Percentiles rank a stretch among this genome's conserved stretches.
Conservation (phyloP, 1,140 invertebrate genomes). For the Helicoverpa armigera region DNA sequence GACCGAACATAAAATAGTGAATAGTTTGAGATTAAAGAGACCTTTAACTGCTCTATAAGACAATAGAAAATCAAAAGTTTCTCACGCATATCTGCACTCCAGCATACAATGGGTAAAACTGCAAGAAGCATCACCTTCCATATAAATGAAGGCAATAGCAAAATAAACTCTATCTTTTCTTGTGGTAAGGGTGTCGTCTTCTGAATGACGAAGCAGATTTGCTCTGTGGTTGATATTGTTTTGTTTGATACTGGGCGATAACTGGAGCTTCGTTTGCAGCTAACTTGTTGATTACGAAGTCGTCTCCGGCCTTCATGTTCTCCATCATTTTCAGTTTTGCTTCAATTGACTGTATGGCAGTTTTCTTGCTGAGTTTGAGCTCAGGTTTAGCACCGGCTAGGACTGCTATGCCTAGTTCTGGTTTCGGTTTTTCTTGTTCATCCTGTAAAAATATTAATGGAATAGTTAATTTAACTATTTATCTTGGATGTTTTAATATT, state of each 20-base stretch:
- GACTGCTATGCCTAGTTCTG: slow-evolving; percentile 91
- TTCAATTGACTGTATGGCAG: slow-evolving; percentile 95
- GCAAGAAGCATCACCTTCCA: slow-evolving; percentile 13
- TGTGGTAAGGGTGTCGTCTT: slow-evolving; percentile 84
- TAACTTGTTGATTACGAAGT: slow-evolving; percentile 91
- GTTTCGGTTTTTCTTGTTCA: slow-evolving; percentile 91
- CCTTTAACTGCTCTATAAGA: neutral
- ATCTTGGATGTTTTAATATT: too few relatives aligned
- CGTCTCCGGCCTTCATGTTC: slow-evolving; percentile 89
- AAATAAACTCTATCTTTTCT: slow-evolving; percentile 78
- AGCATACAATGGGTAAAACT: too few relatives aligned
- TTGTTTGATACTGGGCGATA: slow-evolving; percentile 89
- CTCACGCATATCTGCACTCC: neutral
- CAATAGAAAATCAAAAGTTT: too few relatives aligned
- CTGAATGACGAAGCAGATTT: slow-evolving; percentile 80
- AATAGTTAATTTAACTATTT: neutral
- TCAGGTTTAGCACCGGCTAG: slow-evolving; percentile 91
- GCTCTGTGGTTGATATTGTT: slow-evolving; percentile 85
- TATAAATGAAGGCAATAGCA: slow-evolving; percentile 19
- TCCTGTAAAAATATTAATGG: slow-evolving; percentile 83
- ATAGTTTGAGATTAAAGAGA: slow-evolving; percentile 1
- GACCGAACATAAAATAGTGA: neutral
- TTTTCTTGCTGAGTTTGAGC: slow-evolving; percentile 90
- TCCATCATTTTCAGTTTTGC: slow-evolving; percentile 94
- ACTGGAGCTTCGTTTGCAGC: slow-evolving; percentile 89